Evolutionary conservation across 2,888 invertebrate genomes (phyloP).

Genomic region (Hemicrepidius hirtus): DNA sequence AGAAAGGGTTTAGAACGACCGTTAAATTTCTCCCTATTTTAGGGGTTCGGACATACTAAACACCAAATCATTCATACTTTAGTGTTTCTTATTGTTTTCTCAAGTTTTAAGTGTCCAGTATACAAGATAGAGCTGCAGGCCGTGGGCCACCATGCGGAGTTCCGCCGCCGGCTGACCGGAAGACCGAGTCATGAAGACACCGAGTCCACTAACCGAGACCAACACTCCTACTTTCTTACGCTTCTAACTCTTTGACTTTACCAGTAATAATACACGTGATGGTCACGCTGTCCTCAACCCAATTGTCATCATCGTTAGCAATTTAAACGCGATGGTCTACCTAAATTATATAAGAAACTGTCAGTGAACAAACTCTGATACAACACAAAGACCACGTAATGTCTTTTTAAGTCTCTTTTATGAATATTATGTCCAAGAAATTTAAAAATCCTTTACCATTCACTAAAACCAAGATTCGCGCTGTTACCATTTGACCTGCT

Average conservation of each 20-base stretch:
- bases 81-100: conserved; percentile 57
- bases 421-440: no score
- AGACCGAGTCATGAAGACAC: conserved; percentile 64
- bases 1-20: conserved; percentile 24
- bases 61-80: conserved; percentile 40
- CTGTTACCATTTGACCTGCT: no score
- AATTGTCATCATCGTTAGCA: conserved; percentile 55
- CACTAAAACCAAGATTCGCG: no score
- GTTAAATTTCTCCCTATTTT: conserved; percentile 40
- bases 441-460: no score
- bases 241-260: conserved; percentile 53
- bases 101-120: conserved; percentile 57
- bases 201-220: conserved; percentile 65
- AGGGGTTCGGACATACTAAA: conserved; percentile 28
- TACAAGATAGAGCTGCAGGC: conserved; percentile 57
- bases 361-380: not conserved
- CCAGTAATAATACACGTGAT: conserved; percentile 55
- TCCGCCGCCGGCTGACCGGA: conserved; percentile 68
- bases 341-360: conserved; percentile 17
- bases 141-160: conserved; percentile 63
- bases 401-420: not conserved
- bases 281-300: conserved; percentile 56
- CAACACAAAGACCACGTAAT: not conserved
- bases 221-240: conserved; percentile 66
- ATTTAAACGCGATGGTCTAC: conserved; percentile 33